A percentile compares a stretch with the other conserved stretches of the same genome.
Evolutionary conservation across 2,113 vertebrate genomes (phyloP).

Genomic region (Micromys minutus): DNA sequence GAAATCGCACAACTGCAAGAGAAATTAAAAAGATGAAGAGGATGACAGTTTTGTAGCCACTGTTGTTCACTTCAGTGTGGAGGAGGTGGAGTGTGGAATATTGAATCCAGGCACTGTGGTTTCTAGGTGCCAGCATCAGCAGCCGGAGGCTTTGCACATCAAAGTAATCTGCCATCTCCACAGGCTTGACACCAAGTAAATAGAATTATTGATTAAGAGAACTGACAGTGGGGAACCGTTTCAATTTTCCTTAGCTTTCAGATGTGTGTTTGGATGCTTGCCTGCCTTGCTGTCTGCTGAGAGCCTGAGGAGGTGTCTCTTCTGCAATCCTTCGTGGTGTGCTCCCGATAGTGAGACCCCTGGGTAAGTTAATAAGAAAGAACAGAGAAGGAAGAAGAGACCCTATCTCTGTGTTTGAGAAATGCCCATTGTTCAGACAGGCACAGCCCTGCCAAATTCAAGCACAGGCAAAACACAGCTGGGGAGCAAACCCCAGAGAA

Average conservation of each 20-base stretch:
- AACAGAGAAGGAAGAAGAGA: background rate
- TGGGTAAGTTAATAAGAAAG: background rate
- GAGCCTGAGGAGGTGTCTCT: background rate
- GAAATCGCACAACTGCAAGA: slow-evolving; percentile 35
- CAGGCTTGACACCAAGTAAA: slow-evolving; percentile 41
- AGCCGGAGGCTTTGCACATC: slow-evolving; percentile 49
- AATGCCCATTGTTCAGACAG: background rate
- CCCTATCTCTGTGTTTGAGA: background rate
- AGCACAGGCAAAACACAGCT: background rate
- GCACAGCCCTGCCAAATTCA: background rate
- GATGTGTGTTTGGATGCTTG: background rate
- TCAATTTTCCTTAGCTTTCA: slow-evolving; percentile 36
- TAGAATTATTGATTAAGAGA: slow-evolving; percentile 59
- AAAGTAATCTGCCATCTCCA: slow-evolving; percentile 29
- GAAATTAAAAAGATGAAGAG: slow-evolving; percentile 21
- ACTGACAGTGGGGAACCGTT: slow-evolving; percentile 1
- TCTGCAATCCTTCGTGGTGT: background rate
- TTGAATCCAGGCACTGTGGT: background rate
- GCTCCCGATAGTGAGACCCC: background rate
- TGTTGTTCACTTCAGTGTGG: background rate
- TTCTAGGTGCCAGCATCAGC: slow-evolving; percentile 6
- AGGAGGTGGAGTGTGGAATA: slow-evolving; percentile 3
- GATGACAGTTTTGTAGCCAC: background rate
- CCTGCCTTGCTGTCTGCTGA: background rate
- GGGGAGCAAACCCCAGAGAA: background rate